A percentile compares a stretch with the other conserved stretches of the same genome.
Evolutionary conservation across 1,140 invertebrate genomes (phyloP).

Genomic region (Lordiphosa mommai): DNA sequence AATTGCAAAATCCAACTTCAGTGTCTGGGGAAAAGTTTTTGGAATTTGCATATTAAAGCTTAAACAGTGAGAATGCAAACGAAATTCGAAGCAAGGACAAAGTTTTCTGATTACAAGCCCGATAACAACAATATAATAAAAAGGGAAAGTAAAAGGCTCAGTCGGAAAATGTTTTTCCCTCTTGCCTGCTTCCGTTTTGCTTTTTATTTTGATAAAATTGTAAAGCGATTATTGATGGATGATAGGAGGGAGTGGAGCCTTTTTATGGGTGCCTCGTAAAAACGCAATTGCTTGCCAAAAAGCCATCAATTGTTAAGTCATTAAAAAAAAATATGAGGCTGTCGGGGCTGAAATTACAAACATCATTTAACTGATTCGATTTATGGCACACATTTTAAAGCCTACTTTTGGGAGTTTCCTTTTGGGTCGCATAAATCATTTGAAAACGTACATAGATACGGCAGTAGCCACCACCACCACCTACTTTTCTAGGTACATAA

Average conservation of each 20-base stretch:
- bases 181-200: background rate
- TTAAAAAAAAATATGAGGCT: constrained; percentile 52
- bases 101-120: constrained; percentile 52
- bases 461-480: too few relatives aligned
- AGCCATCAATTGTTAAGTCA: constrained; percentile 66
- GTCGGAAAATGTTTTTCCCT: constrained; percentile 36
- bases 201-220: constrained; percentile 36
- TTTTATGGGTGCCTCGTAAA: constrained; percentile 58
- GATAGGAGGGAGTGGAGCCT: constrained; percentile 4
- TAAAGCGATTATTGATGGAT: constrained; percentile 69
- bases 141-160: constrained; percentile 12
- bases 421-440: constrained; percentile 43
- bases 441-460: constrained; percentile 8
- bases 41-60: constrained; percentile 19
- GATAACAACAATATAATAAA: constrained; percentile 46
- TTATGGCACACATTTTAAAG: constrained; percentile 25
- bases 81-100: constrained; percentile 29
- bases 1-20: constrained; percentile 3
- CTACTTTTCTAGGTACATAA: constrained; percentile 41
- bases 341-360: constrained; percentile 50
- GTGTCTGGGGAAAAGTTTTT: too few relatives aligned
- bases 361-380: constrained; percentile 68
- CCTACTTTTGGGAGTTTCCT: constrained; percentile 22
- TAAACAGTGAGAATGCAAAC: constrained; percentile 19
- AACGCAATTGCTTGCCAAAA: constrained; percentile 57